phyloP scores from a whole-genome alignment of 2,888 invertebrate species.

The Macaria liturata region DNA sequence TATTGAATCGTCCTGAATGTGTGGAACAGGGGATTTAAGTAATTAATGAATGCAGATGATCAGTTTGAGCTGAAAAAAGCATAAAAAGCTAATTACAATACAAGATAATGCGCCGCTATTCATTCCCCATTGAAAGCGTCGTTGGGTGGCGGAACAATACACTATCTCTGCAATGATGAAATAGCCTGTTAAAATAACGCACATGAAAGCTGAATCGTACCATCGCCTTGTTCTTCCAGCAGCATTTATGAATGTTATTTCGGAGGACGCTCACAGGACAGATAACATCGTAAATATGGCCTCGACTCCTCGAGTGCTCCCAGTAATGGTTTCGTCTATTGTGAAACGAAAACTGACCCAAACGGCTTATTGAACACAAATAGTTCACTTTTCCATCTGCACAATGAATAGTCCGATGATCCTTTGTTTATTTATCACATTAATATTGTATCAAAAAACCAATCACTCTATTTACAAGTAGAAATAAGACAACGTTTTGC shows the following conservation, averaged over 20 bases:
- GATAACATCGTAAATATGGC: conserved; percentile 87
- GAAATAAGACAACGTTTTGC: conserved; percentile 82
- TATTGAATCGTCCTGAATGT: conserved; percentile 33
- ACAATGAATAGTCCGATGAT: conserved; percentile 53
- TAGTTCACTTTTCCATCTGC: conserved; percentile 60
- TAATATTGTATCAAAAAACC: conserved; percentile 58
- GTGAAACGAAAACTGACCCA: conserved; percentile 74
- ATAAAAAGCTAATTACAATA: conserved; percentile 26
- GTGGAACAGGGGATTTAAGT: conserved; percentile 1
- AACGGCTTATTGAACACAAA: conserved; percentile 53
- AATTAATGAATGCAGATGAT: conserved; percentile 7
- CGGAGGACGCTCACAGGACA: conserved; percentile 80
- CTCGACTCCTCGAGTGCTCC: conserved; percentile 79
- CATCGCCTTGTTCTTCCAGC: conserved; percentile 72
- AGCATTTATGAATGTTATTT: conserved; percentile 72
- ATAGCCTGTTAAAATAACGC: conserved; percentile 29
- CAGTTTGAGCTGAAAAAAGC: conserved; percentile 17
- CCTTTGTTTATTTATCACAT: conserved; percentile 44
- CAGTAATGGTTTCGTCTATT: conserved; percentile 82
- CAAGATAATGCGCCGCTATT: conserved; percentile 73
- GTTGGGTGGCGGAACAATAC: conserved; percentile 54
- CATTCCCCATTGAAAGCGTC: conserved; percentile 72
- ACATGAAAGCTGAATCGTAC: conserved; percentile 58
- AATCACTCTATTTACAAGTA: conserved; percentile 79
- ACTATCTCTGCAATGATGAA: conserved; percentile 26